phyloP scores from a whole-genome alignment of 2,113 vertebrate species.

The Aepyceros melampus region DNA sequence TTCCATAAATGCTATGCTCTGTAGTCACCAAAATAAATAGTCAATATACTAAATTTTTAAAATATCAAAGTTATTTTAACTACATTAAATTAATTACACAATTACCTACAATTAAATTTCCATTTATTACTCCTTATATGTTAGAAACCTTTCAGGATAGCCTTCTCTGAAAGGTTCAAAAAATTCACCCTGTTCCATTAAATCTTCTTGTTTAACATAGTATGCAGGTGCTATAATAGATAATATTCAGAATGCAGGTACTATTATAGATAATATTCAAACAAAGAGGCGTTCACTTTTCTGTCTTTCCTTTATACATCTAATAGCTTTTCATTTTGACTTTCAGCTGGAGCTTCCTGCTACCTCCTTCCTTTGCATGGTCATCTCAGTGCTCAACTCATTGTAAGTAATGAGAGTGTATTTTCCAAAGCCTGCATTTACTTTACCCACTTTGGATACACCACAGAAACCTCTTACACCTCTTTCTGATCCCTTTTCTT shows the following conservation, averaged over 20 bases:
- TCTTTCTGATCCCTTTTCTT: neutral
- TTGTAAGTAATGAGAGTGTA: accelerated
- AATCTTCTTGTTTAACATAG: neutral
- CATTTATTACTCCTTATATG: neutral
- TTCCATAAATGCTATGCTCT: neutral
- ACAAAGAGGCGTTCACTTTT: neutral
- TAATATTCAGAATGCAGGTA: neutral
- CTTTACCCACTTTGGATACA: neutral
- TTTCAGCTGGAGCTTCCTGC: neutral
- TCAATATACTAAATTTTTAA: neutral
- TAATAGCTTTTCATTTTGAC: neutral
- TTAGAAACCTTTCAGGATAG: neutral
- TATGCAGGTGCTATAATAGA: neutral
- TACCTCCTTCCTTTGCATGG: neutral
- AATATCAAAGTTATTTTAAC: neutral
- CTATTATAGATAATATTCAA: neutral
- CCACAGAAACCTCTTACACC: neutral
- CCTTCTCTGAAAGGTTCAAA: neutral
- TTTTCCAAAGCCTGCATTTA: neutral
- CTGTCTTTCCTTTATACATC: neutral
- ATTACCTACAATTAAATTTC: neutral
- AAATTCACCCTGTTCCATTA: neutral
- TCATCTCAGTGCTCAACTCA: neutral
- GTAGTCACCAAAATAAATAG: neutral
- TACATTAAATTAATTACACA: neutral